Conservation (phyloP, 2,797 vertebrate species). For the Macropodus opercularis region DNA sequence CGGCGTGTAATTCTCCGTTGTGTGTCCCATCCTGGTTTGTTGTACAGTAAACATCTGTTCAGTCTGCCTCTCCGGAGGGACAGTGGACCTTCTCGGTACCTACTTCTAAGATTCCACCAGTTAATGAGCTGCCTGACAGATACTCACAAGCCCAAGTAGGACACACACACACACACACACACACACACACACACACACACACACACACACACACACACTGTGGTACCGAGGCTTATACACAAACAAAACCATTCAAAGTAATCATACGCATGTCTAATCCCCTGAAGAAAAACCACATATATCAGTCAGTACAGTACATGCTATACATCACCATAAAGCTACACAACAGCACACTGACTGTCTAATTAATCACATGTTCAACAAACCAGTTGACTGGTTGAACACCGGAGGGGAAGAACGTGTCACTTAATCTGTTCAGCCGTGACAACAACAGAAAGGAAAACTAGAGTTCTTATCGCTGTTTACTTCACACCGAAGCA, state of each 20-base stretch:
- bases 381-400: conserved; percentile 62
- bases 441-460: conserved; percentile 52
- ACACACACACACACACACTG: conserved; percentile 14
- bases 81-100: conserved; percentile 55
- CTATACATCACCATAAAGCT: conserved; percentile 48
- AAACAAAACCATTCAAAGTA: no score
- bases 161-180: not conserved
- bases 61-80: conserved; percentile 51
- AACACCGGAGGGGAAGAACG: conserved; percentile 47
- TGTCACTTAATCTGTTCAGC: conserved; percentile 66
- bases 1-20: conserved; percentile 38
- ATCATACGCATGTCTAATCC: conserved; percentile 41
- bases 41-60: conserved; percentile 66
- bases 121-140: conserved; percentile 70
- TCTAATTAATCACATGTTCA: conserved; percentile 71
- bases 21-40: conserved; percentile 37
- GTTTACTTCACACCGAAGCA: conserved; percentile 19
- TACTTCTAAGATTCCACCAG: conserved; percentile 56
- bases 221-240: no score
- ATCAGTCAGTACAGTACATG: conserved; percentile 33
- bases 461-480: conserved; percentile 20
- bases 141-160: conserved; percentile 8
- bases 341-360: conserved; percentile 31
- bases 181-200: not conserved
- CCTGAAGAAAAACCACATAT: conserved; percentile 32